phyloP scores from a whole-genome alignment of 2,888 invertebrate species.

The Kuschelorhynchus macadamiae region DNA sequence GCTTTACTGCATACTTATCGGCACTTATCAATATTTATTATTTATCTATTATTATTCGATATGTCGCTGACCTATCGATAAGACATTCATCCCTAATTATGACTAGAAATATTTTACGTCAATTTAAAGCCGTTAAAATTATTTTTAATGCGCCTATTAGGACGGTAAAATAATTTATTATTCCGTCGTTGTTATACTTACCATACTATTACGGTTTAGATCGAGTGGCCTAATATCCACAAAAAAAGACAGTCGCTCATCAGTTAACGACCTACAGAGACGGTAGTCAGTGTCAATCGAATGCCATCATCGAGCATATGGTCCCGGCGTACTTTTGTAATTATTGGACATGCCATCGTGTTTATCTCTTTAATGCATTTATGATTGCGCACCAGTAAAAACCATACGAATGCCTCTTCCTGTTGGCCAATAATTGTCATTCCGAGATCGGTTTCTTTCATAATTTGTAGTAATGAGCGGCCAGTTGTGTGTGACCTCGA shows the following conservation, averaged over 20 bases:
- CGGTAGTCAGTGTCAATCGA: slow-evolving; percentile 31
- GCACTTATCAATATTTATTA: too few species aligned
- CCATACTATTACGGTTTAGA: slow-evolving; percentile 14
- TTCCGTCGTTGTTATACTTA: not conserved
- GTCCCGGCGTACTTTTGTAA: slow-evolving; percentile 37
- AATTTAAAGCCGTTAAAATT: too few species aligned
- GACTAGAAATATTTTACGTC: too few species aligned
- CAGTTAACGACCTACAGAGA: slow-evolving; percentile 34
- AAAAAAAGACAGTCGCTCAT: slow-evolving; percentile 24
- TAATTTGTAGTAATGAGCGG: slow-evolving; percentile 51
- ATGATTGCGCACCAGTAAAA: slow-evolving; percentile 67
- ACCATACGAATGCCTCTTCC: slow-evolving; percentile 69
- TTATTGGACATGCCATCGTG: slow-evolving; percentile 43
- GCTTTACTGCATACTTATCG: too few species aligned
- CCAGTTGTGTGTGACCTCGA: slow-evolving; percentile 36
- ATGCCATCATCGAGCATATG: slow-evolving; percentile 41
- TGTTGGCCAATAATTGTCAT: slow-evolving; percentile 69
- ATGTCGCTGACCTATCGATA: too few species aligned
- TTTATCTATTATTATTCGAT: too few species aligned
- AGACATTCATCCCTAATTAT: too few species aligned
- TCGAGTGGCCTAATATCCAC: slow-evolving; percentile 26
- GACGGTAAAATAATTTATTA: too few species aligned
- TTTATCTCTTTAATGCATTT: slow-evolving; percentile 59
- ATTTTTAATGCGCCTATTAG: too few species aligned
- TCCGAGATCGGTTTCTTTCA: slow-evolving; percentile 68